Conservation (phyloP, 1,140 invertebrate species). For the Pygmarrhopalites habei region DNA sequence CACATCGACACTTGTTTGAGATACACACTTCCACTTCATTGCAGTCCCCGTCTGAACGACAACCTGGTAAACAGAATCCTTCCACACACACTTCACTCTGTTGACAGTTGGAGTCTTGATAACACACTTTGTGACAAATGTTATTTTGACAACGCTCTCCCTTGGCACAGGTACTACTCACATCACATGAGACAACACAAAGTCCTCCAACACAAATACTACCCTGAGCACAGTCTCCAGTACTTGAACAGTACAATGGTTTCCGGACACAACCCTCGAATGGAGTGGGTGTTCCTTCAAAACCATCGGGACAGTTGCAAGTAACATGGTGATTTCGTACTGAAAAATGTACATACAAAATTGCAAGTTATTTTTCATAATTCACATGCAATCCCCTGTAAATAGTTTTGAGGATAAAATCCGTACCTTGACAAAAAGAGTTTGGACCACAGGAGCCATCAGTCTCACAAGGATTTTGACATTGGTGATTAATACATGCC, state of each 20-base stretch:
- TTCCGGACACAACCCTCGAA: constrained; percentile 77
- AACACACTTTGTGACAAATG: constrained; percentile 75
- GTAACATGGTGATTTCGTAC: too few relatives aligned
- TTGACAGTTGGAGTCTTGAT: constrained; percentile 77
- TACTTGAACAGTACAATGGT: constrained; percentile 56
- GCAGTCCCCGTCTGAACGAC: constrained; percentile 72
- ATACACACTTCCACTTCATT: constrained; percentile 69
- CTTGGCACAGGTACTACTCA: constrained; percentile 62
- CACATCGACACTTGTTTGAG: constrained; percentile 67
- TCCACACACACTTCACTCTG: constrained; percentile 80
- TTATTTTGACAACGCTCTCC: constrained; percentile 74
- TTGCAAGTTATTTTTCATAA: constrained; percentile 39
- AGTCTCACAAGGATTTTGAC: constrained; percentile 66
- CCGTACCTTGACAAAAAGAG: constrained; percentile 67
- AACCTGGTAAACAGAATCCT: constrained; percentile 72
- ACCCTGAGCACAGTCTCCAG: constrained; percentile 58
- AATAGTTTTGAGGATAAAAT: too few relatives aligned
- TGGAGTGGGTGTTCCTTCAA: constrained; percentile 78
- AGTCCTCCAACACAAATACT: constrained; percentile 65
- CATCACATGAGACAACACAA: constrained; percentile 66
- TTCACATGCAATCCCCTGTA: constrained; percentile 61
- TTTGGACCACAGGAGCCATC: constrained; percentile 75
- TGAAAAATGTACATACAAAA: constrained; percentile 28
- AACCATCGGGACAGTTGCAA: constrained; percentile 72
- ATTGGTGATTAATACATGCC: constrained; percentile 75